A percentile compares a stretch with the other conserved stretches of the same genome.
Evolutionary conservation across 2,888 invertebrate species (phyloP).

Genomic region (Epinotia brunnichana): DNA sequence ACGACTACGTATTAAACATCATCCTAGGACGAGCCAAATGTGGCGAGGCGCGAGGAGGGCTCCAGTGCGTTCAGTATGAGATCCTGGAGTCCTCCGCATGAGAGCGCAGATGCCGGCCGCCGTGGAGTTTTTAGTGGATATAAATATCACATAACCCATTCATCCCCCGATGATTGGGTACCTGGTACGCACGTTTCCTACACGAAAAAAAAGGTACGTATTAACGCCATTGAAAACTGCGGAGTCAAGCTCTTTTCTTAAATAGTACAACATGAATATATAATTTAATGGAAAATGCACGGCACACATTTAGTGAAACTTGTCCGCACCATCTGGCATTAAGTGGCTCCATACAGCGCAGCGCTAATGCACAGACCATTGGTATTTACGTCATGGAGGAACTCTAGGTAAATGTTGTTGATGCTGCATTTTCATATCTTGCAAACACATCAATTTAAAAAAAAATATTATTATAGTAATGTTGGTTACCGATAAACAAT

Average conservation of each 20-base stretch:
- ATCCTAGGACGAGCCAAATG: too few species aligned
- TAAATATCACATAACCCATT: too few species aligned
- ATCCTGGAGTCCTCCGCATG: too few species aligned
- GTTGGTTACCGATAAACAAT: background rate
- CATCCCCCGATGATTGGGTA: too few species aligned
- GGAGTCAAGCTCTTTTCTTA: background rate
- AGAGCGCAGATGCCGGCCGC: too few species aligned
- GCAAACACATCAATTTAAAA: background rate
- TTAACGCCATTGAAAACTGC: background rate
- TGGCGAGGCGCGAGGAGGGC: too few species aligned
- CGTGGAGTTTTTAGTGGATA: too few species aligned
- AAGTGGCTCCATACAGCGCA: conserved; percentile 23
- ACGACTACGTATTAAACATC: too few species aligned
- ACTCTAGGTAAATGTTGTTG: background rate
- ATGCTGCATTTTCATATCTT: background rate
- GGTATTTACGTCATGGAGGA: background rate
- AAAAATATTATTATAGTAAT: background rate
- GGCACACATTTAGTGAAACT: conserved; percentile 11
- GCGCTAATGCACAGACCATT: conserved; percentile 23
- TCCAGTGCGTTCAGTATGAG: too few species aligned
- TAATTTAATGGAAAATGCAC: conserved; percentile 4
- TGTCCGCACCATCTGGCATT: conserved; percentile 35
- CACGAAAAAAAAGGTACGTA: too few species aligned
- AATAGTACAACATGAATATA: background rate
- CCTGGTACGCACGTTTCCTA: too few species aligned